phyloP scores from a whole-genome alignment of 2,113 vertebrate genomes.

The Axis porcinus region DNA sequence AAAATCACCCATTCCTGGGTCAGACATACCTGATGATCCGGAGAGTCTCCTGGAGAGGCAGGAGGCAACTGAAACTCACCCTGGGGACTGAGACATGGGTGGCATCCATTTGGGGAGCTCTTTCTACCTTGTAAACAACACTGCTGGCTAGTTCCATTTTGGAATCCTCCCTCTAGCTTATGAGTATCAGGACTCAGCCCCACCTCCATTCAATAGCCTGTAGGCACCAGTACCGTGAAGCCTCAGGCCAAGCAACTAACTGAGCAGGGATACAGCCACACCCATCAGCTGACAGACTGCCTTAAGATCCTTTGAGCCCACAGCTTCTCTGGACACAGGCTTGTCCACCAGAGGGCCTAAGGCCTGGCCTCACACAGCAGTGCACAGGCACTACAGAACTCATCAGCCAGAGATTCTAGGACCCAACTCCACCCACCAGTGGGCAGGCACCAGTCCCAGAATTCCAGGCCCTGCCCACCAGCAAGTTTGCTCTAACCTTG shows the following conservation, averaged over 20 bases:
- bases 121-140: neutral
- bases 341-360: neutral
- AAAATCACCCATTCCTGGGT: neutral
- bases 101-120: neutral
- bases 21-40: neutral
- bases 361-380: neutral
- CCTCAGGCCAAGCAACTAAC: neutral
- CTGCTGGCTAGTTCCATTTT: neutral
- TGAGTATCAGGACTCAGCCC: neutral
- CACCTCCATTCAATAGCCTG: neutral
- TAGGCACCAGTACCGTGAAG: neutral
- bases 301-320: neutral
- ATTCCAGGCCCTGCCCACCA: neutral
- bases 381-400: neutral
- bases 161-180: neutral
- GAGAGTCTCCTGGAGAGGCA: neutral
- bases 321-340: neutral
- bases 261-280: neutral
- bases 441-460: neutral
- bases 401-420: neutral
- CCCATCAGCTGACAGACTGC: neutral
- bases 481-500: neutral
- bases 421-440: neutral
- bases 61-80: neutral
- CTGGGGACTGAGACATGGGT: neutral